A percentile compares a stretch with the other conserved stretches of the same genome.
Conservation (phyloP, 2,888 invertebrate species). For the Drosophila anomelani region DNA sequence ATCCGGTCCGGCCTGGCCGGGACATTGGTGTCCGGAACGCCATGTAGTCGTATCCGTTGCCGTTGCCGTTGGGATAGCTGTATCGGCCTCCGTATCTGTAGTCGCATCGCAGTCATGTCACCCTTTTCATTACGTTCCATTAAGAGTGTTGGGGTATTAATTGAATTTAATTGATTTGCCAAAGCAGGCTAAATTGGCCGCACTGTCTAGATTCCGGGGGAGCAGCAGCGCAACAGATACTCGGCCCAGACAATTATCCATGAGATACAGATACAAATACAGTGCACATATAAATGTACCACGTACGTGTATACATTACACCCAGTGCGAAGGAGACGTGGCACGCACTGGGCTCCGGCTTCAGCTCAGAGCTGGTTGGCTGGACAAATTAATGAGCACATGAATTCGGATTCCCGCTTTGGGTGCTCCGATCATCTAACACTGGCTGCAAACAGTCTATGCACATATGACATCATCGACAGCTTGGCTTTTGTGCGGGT, state of each 20-base stretch:
- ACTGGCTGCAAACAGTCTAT: conserved; percentile 65
- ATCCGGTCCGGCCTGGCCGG: conserved; percentile 27
- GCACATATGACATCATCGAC: conserved; percentile 70
- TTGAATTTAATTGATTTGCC: conserved; percentile 85
- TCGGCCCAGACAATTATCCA: conserved; percentile 53
- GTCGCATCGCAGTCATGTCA: conserved; percentile 76
- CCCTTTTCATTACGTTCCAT: conserved; percentile 84
- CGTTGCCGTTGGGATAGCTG: conserved; percentile 29
- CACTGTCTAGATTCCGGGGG: conserved; percentile 82
- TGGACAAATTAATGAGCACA: conserved; percentile 76
- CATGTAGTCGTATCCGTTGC: conserved; percentile 76
- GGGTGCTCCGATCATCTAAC: conserved; percentile 67
- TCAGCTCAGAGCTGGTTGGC: conserved; percentile 47
- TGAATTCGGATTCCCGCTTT: conserved; percentile 73
- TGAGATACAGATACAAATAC: conserved; percentile 31
- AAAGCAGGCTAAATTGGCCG: conserved; percentile 85
- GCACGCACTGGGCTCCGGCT: conserved; percentile 42
- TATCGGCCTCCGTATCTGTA: conserved; percentile 43
- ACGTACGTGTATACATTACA: conserved; percentile 33
- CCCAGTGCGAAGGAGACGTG: conserved; percentile 38
- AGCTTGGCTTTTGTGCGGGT: conserved; percentile 67
- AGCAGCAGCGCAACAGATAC: conserved; percentile 62
- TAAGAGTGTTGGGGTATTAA: conserved; percentile 85
- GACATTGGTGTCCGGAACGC: conserved; percentile 68
- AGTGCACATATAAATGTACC: not conserved